phyloP scores from a whole-genome alignment of 1,140 invertebrate genomes.

The Orchestia grillus region DNA sequence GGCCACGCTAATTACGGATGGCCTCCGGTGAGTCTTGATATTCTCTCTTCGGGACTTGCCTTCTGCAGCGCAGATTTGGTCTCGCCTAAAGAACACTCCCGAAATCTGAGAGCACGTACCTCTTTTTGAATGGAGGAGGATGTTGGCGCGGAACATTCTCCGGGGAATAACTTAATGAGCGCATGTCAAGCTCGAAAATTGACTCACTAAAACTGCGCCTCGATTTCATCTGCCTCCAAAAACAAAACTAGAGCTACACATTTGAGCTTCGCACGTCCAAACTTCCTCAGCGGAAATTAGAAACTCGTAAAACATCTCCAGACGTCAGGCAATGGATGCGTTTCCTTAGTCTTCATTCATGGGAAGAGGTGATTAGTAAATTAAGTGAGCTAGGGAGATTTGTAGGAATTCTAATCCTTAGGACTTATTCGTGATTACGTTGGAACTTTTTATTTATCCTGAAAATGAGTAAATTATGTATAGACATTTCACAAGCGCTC shows the following conservation, averaged over 20 bases:
- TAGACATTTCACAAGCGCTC: too few relatives aligned
- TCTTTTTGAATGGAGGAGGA: neutral
- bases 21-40: conserved; percentile 45
- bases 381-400: too few relatives aligned
- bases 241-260: neutral
- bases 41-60: conserved; percentile 18
- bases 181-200: neutral
- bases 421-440: too few relatives aligned
- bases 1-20: conserved; percentile 49
- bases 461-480: too few relatives aligned
- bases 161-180: neutral
- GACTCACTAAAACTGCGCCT: neutral
- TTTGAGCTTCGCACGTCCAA: neutral
- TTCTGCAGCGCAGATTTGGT: conserved; percentile 30
- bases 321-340: neutral
- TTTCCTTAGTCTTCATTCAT: neutral
- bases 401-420: too few relatives aligned
- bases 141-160: neutral
- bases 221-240: neutral
- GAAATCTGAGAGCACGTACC: neutral
- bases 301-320: neutral
- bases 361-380: too few relatives aligned
- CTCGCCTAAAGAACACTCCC: neutral
- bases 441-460: too few relatives aligned
- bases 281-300: neutral